Conservation (phyloP, 2,113 vertebrate genomes). For the Catharus minimus region DNA sequence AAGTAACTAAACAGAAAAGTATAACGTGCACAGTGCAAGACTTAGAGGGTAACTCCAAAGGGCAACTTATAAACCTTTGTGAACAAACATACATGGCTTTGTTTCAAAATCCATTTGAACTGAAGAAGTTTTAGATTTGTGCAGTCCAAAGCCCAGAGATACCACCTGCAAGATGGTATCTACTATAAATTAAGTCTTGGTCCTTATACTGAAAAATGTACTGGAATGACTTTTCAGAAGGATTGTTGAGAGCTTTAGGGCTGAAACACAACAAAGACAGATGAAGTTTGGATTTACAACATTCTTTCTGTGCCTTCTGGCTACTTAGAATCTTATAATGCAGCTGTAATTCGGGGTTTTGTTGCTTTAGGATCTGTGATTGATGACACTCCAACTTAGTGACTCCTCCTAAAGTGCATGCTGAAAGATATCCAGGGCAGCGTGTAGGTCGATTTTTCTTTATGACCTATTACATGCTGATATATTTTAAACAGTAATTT, state of each 20-base stretch:
- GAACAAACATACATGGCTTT: neutral
- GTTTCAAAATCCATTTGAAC: neutral
- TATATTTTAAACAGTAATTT: conserved; percentile 42
- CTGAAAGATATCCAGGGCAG: conserved; percentile 35
- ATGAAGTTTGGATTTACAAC: neutral
- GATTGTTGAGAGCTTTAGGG: neutral
- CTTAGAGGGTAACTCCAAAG: neutral
- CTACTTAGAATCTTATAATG: neutral
- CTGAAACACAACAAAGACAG: neutral
- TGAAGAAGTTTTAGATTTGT: neutral
- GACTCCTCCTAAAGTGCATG: neutral
- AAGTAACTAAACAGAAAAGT: neutral
- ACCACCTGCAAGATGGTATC: neutral
- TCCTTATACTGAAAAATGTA: neutral
- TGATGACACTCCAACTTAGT: neutral
- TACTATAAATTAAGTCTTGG: neutral
- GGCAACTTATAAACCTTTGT: neutral
- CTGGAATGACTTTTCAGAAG: neutral
- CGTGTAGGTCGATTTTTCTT: neutral
- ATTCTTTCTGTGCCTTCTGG: neutral
- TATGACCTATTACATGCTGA: neutral
- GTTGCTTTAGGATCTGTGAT: neutral
- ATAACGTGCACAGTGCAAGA: neutral
- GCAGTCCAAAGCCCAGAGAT: neutral
- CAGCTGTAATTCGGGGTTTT: neutral